Evolutionary conservation across 2,113 vertebrate species (phyloP).

Genomic region (Apteryx owenii): DNA sequence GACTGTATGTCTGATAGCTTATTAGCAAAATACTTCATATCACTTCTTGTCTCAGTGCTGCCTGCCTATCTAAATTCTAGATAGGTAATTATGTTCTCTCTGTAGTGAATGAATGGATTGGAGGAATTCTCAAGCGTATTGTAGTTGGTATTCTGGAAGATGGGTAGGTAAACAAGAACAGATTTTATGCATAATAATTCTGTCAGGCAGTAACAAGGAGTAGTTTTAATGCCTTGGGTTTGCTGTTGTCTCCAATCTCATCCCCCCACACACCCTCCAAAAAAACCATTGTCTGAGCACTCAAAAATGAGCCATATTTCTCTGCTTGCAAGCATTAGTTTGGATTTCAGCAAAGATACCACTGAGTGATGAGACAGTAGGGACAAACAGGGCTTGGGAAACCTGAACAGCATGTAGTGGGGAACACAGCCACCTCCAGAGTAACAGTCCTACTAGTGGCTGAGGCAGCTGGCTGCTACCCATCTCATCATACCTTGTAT

Average conservation of each 20-base stretch:
- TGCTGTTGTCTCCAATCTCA: background rate
- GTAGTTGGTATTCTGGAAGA: background rate
- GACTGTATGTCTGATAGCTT: background rate
- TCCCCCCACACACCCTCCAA: too few relatives aligned
- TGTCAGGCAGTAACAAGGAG: background rate
- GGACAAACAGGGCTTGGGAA: background rate
- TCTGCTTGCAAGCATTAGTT: background rate
- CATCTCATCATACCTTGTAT: too few relatives aligned
- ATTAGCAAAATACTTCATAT: background rate
- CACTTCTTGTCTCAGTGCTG: background rate
- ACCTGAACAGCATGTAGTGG: background rate
- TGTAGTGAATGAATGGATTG: background rate
- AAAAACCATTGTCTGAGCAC: too few relatives aligned
- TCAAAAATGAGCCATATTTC: background rate
- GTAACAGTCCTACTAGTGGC: background rate
- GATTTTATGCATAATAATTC: background rate
- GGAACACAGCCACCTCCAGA: background rate
- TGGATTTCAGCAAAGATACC: background rate
- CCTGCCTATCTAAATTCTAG: background rate
- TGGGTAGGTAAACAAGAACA: background rate
- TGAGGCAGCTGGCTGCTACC: background rate
- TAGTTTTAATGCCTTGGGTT: background rate
- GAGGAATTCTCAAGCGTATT: background rate
- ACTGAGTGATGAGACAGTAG: too few relatives aligned
- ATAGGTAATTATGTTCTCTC: background rate